These are phyloP conservation scores for Caloenas nicobarica DNA, from an alignment of 2,113 vertebrate species.

Conservation along the genomic window DNA sequence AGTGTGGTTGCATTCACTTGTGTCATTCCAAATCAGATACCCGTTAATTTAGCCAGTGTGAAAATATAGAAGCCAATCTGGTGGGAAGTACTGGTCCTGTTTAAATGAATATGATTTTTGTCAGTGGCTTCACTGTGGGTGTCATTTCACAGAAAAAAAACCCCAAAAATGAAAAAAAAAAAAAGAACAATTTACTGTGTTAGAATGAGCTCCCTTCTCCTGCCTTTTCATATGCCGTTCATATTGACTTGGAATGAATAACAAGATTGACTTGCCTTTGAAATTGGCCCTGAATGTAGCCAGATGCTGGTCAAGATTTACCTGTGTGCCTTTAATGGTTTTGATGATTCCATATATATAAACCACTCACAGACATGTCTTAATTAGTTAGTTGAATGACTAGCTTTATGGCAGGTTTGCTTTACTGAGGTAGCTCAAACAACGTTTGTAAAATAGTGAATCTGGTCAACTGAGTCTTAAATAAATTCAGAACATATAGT, in stretches of 20 bases:
- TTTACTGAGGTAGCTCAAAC: neutral
- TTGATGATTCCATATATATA: neutral
- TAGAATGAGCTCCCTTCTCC: neutral
- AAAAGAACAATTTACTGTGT: neutral
- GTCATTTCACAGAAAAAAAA: neutral
- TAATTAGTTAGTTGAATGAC: neutral
- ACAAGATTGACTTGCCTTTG: neutral
- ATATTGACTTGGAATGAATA: neutral
- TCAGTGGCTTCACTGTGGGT: neutral
- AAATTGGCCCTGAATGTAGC: neutral
- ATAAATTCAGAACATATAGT: neutral
- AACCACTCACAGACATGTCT: neutral
- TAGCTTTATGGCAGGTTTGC: neutral
- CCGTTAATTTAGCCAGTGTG: neutral
- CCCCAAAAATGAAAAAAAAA: too few species aligned
- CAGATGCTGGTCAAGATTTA: neutral
- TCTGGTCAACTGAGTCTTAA: neutral
- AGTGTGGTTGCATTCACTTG: neutral
- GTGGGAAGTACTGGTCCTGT: neutral
- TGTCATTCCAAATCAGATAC: neutral
- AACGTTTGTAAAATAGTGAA: neutral
- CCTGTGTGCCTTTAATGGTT: neutral
- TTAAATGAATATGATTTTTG: neutral
- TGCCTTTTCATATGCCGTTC: neutral
- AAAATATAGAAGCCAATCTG: neutral